phyloP scores from a whole-genome alignment of 1,140 invertebrate species.

The Euborellia annulipes region DNA sequence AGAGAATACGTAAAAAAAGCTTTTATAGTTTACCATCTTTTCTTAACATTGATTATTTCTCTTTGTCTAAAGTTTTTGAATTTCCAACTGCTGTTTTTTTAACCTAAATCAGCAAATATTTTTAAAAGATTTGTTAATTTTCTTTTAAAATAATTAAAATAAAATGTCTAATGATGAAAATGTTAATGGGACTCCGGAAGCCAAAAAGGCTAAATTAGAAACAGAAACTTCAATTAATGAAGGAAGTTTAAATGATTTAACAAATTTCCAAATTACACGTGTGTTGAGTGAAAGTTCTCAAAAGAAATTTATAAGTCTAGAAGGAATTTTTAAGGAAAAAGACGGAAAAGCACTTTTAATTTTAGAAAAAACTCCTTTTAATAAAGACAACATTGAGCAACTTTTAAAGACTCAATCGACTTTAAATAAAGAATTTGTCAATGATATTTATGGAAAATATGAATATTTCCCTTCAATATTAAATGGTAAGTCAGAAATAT shows the following conservation, averaged over 20 bases:
- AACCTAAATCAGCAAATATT: no score
- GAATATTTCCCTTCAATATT: conserved; percentile 45
- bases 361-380: conserved; percentile 73
- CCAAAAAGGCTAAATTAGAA: no score
- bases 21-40: no score
- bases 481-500: conserved; percentile 40
- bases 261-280: conserved; percentile 37
- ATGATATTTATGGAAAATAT: conserved; percentile 80
- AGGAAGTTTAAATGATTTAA: conserved; percentile 27
- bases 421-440: conserved; percentile 48
- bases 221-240: no score
- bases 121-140: no score
- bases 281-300: conserved; percentile 44
- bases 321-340: conserved; percentile 45
- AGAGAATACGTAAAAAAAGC: no score
- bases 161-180: no score
- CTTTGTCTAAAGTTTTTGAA: no score
- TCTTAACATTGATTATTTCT: no score
- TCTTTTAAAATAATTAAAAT: no score
- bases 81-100: no score
- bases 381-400: conserved; percentile 38
- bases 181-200: no score
- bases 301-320: conserved; percentile 52
- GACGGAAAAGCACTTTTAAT: conserved; percentile 49
- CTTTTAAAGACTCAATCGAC: conserved; percentile 40